Conservation (phyloP, 2,888 invertebrate genomes). For the Eupithecia centaureata region DNA sequence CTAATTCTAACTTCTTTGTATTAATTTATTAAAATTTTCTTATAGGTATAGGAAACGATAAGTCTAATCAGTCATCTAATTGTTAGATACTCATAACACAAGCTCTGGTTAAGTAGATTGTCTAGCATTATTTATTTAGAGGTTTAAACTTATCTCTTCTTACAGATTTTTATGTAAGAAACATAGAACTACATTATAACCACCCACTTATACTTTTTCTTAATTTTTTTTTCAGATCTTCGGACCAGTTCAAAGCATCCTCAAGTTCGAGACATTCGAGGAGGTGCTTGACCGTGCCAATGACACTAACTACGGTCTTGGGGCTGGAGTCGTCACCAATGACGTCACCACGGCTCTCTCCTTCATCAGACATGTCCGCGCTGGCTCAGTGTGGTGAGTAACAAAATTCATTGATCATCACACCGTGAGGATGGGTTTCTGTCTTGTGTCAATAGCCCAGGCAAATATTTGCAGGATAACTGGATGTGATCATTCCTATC, state of each 20-base stretch:
- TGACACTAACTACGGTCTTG: slow-evolving; percentile 92
- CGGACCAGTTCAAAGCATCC: slow-evolving; percentile 95
- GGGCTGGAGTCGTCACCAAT: slow-evolving; percentile 93
- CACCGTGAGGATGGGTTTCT: neutral
- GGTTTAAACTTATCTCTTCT: neutral
- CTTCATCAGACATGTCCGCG: slow-evolving; percentile 89
- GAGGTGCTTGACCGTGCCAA: slow-evolving; percentile 95
- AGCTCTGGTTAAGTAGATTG: too few species aligned
- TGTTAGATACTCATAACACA: too few species aligned
- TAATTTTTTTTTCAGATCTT: slow-evolving; percentile 87
- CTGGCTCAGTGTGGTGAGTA: slow-evolving; percentile 91
- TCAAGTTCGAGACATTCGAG: slow-evolving; percentile 91
- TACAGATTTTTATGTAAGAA: neutral
- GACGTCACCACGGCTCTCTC: slow-evolving; percentile 91
- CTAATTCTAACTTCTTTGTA: too few species aligned
- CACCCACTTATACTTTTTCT: neutral
- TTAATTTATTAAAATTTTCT: too few species aligned
- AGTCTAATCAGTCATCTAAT: too few species aligned
- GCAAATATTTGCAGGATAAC: neutral
- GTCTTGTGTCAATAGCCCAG: neutral
- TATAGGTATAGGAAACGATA: too few species aligned
- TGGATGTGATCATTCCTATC: neutral
- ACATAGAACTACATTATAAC: neutral
- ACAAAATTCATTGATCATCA: neutral
- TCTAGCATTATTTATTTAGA: neutral